Conservation (phyloP, 2,797 vertebrate genomes). For the Psittacula derbiana region DNA sequence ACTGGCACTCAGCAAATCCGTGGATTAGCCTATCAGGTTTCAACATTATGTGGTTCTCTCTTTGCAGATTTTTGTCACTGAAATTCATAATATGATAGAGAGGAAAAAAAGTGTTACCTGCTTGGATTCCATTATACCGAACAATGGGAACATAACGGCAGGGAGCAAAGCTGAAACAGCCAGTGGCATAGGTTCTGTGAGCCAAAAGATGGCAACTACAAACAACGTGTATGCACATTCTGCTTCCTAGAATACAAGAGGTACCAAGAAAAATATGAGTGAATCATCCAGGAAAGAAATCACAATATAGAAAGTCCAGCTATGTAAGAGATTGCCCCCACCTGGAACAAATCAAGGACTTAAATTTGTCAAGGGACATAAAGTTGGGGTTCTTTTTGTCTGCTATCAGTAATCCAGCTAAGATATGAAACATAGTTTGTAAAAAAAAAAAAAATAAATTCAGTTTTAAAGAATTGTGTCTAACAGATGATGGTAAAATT, state of each 20-base stretch:
- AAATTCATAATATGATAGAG: neutral
- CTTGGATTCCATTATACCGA: constrained; percentile 87
- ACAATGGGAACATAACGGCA: constrained; percentile 86
- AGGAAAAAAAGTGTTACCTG: constrained; percentile 68
- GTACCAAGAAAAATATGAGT: neutral
- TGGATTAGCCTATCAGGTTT: neutral
- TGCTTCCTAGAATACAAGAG: constrained; percentile 80
- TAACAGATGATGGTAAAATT: neutral
- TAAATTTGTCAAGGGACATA: neutral
- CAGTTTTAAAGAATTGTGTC: neutral
- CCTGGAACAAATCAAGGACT: neutral
- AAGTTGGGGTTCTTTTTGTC: neutral
- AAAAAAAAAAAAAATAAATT: neutral
- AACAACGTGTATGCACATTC: constrained; percentile 87
- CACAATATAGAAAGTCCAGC: neutral
- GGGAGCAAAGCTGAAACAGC: constrained; percentile 87
- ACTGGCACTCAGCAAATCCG: neutral
- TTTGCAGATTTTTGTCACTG: neutral
- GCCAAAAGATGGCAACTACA: constrained; percentile 86
- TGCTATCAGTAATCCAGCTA: neutral
- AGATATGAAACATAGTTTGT: neutral
- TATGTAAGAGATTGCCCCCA: neutral
- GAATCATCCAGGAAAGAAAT: neutral
- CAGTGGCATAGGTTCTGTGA: constrained; percentile 86
- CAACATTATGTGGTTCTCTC: neutral